Percentiles rank a stretch among this genome's conserved stretches.
These are phyloP conservation scores for Eupithecia centaureata DNA, from an alignment of 2,888 invertebrate species.

Conservation along the genomic window DNA sequence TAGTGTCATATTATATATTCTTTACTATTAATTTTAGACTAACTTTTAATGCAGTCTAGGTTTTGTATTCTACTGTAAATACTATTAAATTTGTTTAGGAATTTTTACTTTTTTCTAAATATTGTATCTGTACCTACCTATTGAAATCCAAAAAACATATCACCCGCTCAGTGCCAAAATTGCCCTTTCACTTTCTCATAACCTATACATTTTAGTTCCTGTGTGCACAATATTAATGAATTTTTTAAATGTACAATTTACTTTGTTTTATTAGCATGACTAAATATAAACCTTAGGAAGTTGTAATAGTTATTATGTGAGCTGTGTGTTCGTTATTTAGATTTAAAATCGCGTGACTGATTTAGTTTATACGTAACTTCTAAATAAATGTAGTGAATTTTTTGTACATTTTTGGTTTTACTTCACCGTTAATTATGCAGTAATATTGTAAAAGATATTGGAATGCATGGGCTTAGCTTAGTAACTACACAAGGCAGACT, in stretches of 20 bases:
- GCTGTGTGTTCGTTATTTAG: conserved; percentile 57
- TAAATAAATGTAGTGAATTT: conserved; percentile 64
- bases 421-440: conserved; percentile 39
- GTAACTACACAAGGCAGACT: conserved; percentile 53
- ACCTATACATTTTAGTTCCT: conserved; percentile 33
- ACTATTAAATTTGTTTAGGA: not conserved
- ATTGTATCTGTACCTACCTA: not conserved
- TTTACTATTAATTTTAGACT: conserved; percentile 35
- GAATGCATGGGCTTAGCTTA: conserved; percentile 67
- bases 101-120: not conserved
- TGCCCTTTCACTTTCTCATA: conserved; percentile 21
- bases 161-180: conserved; percentile 23
- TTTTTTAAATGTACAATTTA: conserved; percentile 29
- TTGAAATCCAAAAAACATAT: not conserved
- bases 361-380: conserved; percentile 61
- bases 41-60: conserved; percentile 24
- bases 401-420: conserved; percentile 48
- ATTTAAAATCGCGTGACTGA: conserved; percentile 75
- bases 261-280: conserved; percentile 31
- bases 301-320: conserved; percentile 34
- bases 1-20: conserved; percentile 38
- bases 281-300: conserved; percentile 32
- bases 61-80: conserved; percentile 11
- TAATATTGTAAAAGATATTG: conserved; percentile 40
- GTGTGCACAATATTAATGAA: conserved; percentile 36